phyloP scores from a whole-genome alignment of 2,113 vertebrate genomes.

The Pachyramphus minor region DNA sequence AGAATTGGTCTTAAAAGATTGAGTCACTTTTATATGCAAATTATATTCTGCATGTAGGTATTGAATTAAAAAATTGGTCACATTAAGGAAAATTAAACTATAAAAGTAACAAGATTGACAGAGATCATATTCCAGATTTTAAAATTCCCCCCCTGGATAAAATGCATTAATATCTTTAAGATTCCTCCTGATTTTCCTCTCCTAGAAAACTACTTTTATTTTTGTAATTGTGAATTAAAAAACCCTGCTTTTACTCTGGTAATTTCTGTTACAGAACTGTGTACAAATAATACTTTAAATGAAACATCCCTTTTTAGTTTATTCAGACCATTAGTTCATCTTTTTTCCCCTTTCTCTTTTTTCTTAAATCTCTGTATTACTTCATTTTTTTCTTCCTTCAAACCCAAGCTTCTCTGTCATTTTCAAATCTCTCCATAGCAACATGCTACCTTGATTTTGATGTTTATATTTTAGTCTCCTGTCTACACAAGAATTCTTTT shows the following conservation, averaged over 20 bases:
- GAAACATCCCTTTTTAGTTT: not conserved
- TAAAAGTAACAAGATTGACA: not conserved
- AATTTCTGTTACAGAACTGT: not conserved
- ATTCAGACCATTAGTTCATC: not conserved
- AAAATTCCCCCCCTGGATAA: not conserved
- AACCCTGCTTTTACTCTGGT: not conserved
- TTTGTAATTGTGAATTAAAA: not conserved
- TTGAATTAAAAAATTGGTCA: not conserved
- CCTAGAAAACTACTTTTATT: not conserved
- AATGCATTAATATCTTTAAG: not conserved
- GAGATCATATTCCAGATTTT: not conserved
- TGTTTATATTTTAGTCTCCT: not conserved
- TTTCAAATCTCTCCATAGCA: not conserved
- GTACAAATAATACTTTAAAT: not conserved
- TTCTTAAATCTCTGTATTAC: not conserved
- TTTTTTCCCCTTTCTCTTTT: not conserved
- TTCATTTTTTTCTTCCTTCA: not conserved
- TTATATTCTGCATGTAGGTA: not conserved
- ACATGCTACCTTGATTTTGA: not conserved
- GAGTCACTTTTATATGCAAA: not conserved
- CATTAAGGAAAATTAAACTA: not conserved
- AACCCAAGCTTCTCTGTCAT: not conserved
- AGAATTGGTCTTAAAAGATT: not conserved
- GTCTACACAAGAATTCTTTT: not conserved
- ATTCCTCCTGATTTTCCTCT: not conserved